These are phyloP conservation scores for Hypotaenidia okinawae DNA, from an alignment of 2,797 vertebrate species.

Conservation along the genomic window DNA sequence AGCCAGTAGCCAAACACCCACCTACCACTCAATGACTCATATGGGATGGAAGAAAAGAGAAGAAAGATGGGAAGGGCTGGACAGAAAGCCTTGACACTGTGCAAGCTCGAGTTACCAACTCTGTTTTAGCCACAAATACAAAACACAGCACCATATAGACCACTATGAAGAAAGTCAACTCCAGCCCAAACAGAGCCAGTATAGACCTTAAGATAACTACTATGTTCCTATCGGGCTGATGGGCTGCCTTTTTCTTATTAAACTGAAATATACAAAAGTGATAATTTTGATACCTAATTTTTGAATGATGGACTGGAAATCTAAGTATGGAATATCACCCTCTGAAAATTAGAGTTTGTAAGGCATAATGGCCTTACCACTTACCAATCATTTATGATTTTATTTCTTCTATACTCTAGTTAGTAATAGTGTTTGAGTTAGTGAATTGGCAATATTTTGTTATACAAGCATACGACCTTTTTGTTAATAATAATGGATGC, in stretches of 20 bases:
- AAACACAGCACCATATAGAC: neutral
- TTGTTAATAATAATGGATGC: neutral
- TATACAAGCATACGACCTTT: neutral
- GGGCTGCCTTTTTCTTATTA: neutral
- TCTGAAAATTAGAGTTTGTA: neutral
- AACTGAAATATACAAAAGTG: neutral
- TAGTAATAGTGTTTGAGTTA: neutral
- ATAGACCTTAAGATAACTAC: neutral
- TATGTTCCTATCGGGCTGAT: neutral
- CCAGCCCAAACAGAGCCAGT: neutral
- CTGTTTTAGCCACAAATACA: neutral
- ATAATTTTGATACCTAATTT: neutral
- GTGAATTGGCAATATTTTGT: neutral
- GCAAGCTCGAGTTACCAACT: neutral
- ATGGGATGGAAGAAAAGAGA: neutral
- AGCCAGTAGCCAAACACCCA: neutral
- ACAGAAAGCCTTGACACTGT: neutral
- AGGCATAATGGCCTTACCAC: neutral
- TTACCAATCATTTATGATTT: neutral
- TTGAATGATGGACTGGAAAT: neutral
- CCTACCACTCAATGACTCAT: neutral
- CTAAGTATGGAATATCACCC: neutral
- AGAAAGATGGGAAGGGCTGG: neutral
- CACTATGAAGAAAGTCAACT: neutral
- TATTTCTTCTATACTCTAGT: neutral